Base-by-base conservation (phyloP, 2,797 vertebrate species). In the Orestias chungarensis region DNA sequence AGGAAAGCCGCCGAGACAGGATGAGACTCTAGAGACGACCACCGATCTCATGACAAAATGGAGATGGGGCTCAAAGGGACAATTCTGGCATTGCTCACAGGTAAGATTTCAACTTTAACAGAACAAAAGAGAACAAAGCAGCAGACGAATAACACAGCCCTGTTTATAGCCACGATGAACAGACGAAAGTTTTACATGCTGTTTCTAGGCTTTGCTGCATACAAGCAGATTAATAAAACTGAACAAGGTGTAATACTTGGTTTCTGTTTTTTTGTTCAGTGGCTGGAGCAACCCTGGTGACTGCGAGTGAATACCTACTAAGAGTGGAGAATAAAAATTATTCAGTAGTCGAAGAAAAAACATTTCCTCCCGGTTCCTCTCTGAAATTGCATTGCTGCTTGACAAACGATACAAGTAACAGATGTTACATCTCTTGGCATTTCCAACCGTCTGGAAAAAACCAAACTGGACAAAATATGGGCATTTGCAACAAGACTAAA, bases 331-430 rank as follows among this genome's bases (percentile, higher is more conserved):
- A 2, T 14, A 54, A 12, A 54, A 7, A 7, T 69, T 29, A 82
- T 12, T 35, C 2, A 6, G 3, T 0, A 1, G 5, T 0, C 0
- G 5, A 0, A 1, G 29, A 25, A 18, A 0, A 1, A 0, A 49
- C 1, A 49, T 46, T 76, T 72, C 6, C 0, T 0, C 0, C 3
- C 15, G 93, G 85, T 4, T 79, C 76, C 11, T 43, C 66, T 42
- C 70, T 89, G 33, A 74, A 0, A 31, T 61, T 94, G 15, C 5
- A 1, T 11, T 93, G 93, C 47, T 0, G 3, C 11, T 64, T 93
- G 65, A 0, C 0, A 1, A 27, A 0, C 0, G 0, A 0, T 0
- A 0, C 0, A 0, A 0, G 0, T 0, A 0, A 1, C 0, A 79
- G 42, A 64, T 1, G 2, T 31, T 0, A 2, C 0, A 29, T 88